These are phyloP conservation scores for Lasioglossum figueresi DNA, from an alignment of 2,888 invertebrate species.

Conservation along the genomic window DNA sequence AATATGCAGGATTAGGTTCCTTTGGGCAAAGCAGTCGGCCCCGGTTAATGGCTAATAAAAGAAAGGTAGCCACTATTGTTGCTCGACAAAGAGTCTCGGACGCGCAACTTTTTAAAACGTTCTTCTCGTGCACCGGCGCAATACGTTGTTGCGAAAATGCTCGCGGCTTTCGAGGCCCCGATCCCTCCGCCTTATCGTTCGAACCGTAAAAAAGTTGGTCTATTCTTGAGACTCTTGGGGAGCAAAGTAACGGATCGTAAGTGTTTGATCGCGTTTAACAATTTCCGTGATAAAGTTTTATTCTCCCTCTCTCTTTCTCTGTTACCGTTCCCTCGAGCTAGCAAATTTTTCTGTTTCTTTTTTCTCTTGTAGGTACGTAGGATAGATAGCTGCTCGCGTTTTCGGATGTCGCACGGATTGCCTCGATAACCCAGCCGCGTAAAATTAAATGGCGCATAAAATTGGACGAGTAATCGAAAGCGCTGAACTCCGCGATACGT, in stretches of 20 bases:
- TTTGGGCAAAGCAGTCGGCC: slow-evolving; percentile 7
- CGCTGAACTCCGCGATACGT: slow-evolving; percentile 5
- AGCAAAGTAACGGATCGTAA: not conserved
- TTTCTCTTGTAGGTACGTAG: not conserved
- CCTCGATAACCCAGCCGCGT: slow-evolving; percentile 23
- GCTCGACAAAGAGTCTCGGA: not conserved
- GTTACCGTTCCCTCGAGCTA: not conserved
- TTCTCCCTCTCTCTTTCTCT: not conserved
- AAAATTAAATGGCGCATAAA: slow-evolving; percentile 26
- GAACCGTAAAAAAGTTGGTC: not conserved
- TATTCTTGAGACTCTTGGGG: not conserved
- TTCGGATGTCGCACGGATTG: slow-evolving; percentile 10
- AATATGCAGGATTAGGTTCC: slow-evolving; percentile 2
- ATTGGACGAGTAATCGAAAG: slow-evolving; percentile 25
- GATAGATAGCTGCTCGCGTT: not conserved
- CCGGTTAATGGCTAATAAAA: slow-evolving; percentile 26
- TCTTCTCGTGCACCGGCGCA: not conserved
- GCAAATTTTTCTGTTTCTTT: not conserved
- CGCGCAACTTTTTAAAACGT: slow-evolving; percentile 1
- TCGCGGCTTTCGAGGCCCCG: not conserved
- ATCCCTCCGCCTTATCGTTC: slow-evolving; percentile 2
- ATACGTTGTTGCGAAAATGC: not conserved
- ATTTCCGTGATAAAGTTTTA: not conserved
- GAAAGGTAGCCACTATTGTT: slow-evolving; percentile 8
- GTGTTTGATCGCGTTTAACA: slow-evolving; percentile 5